Conservation (phyloP, 2,888 invertebrate genomes). For the Colletes collaris region DNA sequence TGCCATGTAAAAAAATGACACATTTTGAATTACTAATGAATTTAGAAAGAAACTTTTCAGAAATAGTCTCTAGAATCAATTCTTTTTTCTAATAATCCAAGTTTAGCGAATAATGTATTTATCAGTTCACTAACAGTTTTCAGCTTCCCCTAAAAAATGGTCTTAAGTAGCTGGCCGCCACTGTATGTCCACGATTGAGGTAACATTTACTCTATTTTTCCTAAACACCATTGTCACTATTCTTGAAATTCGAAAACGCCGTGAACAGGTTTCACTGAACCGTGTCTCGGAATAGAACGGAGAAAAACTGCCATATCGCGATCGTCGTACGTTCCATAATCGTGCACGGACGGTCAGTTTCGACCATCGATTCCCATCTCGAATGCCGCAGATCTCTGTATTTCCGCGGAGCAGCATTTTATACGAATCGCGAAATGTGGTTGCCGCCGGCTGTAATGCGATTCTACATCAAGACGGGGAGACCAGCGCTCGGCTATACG, state of each 20-base stretch:
- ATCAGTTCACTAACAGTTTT: too few relatives aligned
- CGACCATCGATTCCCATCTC: slow-evolving; percentile 28
- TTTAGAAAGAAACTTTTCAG: too few relatives aligned
- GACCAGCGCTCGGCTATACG: slow-evolving; percentile 26
- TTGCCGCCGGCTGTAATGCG: slow-evolving; percentile 51
- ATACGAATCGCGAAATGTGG: slow-evolving; percentile 39
- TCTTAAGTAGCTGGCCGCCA: too few relatives aligned
- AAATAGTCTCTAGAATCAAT: too few relatives aligned
- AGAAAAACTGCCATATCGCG: background rate
- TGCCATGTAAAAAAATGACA: too few relatives aligned
- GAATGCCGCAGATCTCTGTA: slow-evolving; percentile 43
- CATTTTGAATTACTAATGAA: too few relatives aligned
- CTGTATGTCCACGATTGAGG: too few relatives aligned
- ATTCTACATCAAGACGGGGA: slow-evolving; percentile 45
- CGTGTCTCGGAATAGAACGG: background rate
- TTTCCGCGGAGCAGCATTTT: slow-evolving; percentile 47
- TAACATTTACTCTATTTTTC: too few relatives aligned
- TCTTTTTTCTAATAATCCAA: too few relatives aligned
- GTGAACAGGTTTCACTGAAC: background rate
- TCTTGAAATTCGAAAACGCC: background rate
- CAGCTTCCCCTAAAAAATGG: too few relatives aligned
- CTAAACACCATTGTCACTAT: too few relatives aligned
- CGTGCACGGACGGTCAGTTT: slow-evolving; percentile 12
- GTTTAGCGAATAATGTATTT: too few relatives aligned
- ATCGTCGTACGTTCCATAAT: background rate